Conservation (phyloP, 2,113 vertebrate species). For the Capreolus pygargus region DNA sequence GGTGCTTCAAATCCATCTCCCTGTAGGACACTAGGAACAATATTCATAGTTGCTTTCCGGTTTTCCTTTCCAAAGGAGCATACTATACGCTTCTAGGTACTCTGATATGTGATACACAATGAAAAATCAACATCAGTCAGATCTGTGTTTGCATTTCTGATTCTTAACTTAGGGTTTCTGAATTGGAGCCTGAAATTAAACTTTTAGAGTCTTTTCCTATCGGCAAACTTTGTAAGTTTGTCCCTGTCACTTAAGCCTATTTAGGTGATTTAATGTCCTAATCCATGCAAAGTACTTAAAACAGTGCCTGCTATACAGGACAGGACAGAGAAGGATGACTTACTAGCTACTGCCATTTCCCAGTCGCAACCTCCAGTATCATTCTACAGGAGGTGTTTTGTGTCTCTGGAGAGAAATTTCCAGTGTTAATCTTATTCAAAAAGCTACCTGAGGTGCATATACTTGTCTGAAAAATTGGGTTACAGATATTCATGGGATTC, state of each 20-base stretch:
- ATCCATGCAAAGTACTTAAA: not conserved
- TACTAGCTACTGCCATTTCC: not conserved
- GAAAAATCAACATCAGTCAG: not conserved
- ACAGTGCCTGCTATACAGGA: not conserved
- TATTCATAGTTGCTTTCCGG: fast-evolving
- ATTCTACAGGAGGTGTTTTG: not conserved
- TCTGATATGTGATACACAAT: not conserved
- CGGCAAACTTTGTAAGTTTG: not conserved
- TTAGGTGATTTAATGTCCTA: not conserved
- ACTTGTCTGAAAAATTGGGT: not conserved
- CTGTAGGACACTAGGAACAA: not conserved
- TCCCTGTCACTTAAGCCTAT: not conserved
- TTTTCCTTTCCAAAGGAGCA: not conserved
- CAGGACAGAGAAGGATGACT: not conserved
- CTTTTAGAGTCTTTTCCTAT: not conserved
- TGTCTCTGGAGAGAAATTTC: not conserved
- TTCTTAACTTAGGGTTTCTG: not conserved
- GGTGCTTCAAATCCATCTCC: not conserved
- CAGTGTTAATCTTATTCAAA: not conserved
- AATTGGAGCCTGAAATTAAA: not conserved
- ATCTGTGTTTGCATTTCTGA: not conserved
- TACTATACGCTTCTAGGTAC: fast-evolving
- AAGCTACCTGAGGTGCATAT: not conserved
- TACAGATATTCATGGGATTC: not conserved
- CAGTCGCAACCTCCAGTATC: not conserved